phyloP scores from a whole-genome alignment of 2,888 invertebrate genomes.

The Tortrix viridana region DNA sequence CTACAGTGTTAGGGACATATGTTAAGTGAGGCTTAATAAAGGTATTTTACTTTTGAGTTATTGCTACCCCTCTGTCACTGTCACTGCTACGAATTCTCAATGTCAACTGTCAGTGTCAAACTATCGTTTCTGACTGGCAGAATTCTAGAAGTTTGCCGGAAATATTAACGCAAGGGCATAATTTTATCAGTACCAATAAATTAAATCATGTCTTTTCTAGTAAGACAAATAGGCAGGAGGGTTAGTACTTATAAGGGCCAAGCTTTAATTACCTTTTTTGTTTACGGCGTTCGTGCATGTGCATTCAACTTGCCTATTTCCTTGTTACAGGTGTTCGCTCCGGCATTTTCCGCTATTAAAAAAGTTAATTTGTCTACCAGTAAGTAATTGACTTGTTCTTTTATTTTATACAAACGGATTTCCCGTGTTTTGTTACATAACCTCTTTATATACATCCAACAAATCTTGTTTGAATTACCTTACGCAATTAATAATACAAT shows the following conservation, averaged over 20 bases:
- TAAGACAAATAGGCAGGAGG: conserved; percentile 61
- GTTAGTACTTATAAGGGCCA: conserved; percentile 49
- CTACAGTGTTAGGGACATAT: too few relatives aligned
- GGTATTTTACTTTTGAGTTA: not conserved
- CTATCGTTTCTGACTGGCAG: conserved; percentile 26
- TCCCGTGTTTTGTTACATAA: conserved; percentile 26
- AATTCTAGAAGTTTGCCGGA: conserved; percentile 25
- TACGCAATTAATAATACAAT: too few relatives aligned
- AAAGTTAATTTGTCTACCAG: conserved; percentile 67
- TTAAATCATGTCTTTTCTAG: conserved; percentile 62
- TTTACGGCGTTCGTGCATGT: conserved; percentile 8
- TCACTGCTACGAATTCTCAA: not conserved
- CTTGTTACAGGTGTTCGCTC: conserved; percentile 57
- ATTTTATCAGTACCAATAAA: not conserved
- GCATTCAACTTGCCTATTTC: conserved; percentile 18
- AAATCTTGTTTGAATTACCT: too few relatives aligned
- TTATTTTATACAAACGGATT: not conserved
- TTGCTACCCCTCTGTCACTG: too few relatives aligned
- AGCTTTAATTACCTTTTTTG: conserved; percentile 12
- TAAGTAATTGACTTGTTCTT: conserved; percentile 53
- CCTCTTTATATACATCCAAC: too few relatives aligned
- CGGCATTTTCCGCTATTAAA: conserved; percentile 57
- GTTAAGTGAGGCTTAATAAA: not conserved
- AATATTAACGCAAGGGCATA: not conserved
- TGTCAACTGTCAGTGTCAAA: conserved; percentile 16